These are phyloP conservation scores for Podilymbus podiceps DNA, from an alignment of 2,113 vertebrate species.

Conservation along the genomic window DNA sequence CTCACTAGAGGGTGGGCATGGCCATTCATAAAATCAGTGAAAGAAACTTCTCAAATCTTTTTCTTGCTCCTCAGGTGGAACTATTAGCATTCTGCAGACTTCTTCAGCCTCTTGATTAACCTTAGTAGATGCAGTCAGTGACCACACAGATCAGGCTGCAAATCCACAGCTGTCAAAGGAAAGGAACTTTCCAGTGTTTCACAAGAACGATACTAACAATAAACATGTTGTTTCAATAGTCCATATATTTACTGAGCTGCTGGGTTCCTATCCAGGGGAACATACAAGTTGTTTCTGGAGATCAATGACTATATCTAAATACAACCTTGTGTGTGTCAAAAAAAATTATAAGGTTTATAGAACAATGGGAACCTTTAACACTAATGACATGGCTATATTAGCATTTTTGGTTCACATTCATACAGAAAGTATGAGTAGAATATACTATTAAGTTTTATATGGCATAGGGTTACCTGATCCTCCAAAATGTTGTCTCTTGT, in stretches of 20 bases:
- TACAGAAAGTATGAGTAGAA: not conserved
- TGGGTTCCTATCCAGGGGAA: not conserved
- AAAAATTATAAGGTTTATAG: not conserved
- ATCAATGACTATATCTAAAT: not conserved
- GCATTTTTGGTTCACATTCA: not conserved
- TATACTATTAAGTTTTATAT: not conserved
- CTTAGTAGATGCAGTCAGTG: not conserved
- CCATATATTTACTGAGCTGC: not conserved
- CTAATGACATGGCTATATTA: not conserved
- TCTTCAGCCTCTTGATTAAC: not conserved
- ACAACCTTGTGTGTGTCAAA: not conserved
- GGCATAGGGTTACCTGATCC: not conserved
- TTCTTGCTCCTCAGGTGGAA: not conserved
- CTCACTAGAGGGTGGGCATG: not conserved
- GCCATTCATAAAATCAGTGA: not conserved
- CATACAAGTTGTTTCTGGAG: not conserved
- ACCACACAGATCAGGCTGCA: not conserved
- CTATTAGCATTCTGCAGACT: not conserved
- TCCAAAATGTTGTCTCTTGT: not conserved
- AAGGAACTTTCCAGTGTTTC: not conserved
- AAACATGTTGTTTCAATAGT: not conserved
- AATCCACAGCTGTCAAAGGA: not conserved
- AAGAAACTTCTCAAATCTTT: not conserved
- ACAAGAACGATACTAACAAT: not conserved
- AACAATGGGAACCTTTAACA: not conserved